A percentile compares a stretch with the other conserved stretches of the same genome.
phyloP scores from a whole-genome alignment of 2,888 invertebrate species.

The Tetranychus piercei region DNA sequence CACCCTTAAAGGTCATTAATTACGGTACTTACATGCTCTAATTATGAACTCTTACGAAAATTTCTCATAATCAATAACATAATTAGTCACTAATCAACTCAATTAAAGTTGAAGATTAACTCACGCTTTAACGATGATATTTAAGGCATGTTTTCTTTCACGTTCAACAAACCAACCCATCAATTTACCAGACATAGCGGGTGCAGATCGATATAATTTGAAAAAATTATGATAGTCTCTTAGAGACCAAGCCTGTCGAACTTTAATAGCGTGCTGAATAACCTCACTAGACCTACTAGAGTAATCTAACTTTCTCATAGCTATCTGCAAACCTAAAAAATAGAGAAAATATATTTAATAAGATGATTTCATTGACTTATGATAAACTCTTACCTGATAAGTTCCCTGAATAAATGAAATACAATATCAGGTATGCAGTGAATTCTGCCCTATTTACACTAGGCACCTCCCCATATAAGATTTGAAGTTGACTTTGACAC shows the following conservation, averaged over 20 bases:
- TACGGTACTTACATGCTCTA: background rate
- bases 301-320: slow-evolving; percentile 56
- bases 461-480: slow-evolving; percentile 60
- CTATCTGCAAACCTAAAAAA: slow-evolving; percentile 65
- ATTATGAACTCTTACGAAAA: no score
- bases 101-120: slow-evolving; percentile 2
- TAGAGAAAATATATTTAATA: slow-evolving; percentile 7
- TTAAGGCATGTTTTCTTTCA: slow-evolving; percentile 76
- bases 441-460: slow-evolving; percentile 65
- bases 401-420: slow-evolving; percentile 94
- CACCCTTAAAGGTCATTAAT: background rate
- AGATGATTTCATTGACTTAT: slow-evolving; percentile 25
- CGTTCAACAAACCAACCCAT: slow-evolving; percentile 96
- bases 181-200: slow-evolving; percentile 85
- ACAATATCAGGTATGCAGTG: slow-evolving; percentile 82
- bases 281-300: slow-evolving; percentile 61
- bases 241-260: slow-evolving; percentile 79
- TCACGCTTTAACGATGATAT: slow-evolving; percentile 85
- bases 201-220: slow-evolving; percentile 65
- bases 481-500: slow-evolving; percentile 92
- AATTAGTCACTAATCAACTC: no score
- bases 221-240: slow-evolving; percentile 85
- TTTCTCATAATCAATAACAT: no score
- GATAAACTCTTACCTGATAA: slow-evolving; percentile 51
- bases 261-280: slow-evolving; percentile 63